phyloP scores from a whole-genome alignment of 2,113 vertebrate genomes.

The Budorcas taxicolor region DNA sequence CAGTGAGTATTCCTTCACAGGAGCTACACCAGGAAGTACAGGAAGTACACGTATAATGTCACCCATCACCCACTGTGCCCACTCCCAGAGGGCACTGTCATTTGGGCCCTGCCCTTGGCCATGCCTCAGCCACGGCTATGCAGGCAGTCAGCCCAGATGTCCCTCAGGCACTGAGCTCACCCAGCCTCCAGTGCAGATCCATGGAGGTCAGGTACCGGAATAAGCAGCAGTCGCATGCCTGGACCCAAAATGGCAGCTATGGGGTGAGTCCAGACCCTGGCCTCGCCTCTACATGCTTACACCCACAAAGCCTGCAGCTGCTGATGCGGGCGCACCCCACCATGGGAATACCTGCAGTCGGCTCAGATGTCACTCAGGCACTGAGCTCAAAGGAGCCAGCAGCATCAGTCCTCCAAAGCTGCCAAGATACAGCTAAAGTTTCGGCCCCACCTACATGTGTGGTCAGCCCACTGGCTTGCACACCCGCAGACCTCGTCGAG shows the following conservation, averaged over 20 bases:
- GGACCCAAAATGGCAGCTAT: background rate
- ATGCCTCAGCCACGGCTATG: background rate
- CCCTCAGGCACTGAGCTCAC: background rate
- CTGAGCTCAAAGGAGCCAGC: background rate
- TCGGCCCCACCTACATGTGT: background rate
- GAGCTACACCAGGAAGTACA: background rate
- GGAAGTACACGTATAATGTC: background rate
- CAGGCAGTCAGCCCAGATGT: background rate
- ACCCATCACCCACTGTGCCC: background rate
- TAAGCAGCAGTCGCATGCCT: background rate
- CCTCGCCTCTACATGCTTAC: background rate
- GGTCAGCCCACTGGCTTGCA: background rate
- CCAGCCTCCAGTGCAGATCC: background rate
- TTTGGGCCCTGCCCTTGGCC: background rate
- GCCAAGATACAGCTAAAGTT: background rate
- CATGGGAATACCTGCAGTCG: background rate
- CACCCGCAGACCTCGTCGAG: background rate
- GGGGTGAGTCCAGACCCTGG: background rate
- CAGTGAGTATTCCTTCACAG: background rate
- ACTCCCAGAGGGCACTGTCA: background rate
- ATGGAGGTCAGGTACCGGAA: background rate
- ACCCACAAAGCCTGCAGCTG: background rate
- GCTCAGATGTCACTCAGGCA: background rate
- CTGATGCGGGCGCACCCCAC: accelerated
- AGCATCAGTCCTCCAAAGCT: background rate